Evolutionary conservation across 2,797 vertebrate genomes (phyloP).

Genomic region (Hipposideros larvatus): DNA sequence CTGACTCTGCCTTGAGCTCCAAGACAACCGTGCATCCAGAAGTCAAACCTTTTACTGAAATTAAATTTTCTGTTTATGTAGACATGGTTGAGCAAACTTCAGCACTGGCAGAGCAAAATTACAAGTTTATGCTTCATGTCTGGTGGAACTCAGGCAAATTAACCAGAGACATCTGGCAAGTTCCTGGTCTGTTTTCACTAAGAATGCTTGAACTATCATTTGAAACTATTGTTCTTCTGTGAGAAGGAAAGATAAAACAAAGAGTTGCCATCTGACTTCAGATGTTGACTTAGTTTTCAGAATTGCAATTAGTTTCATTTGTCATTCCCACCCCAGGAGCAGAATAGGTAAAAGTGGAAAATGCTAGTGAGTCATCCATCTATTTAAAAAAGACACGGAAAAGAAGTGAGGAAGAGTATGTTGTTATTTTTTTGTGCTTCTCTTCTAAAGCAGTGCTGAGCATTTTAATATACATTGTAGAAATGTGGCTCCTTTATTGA

Average conservation of each 20-base stretch:
- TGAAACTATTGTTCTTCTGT: constrained; percentile 75
- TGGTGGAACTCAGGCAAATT: constrained; percentile 72
- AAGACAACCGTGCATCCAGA: not conserved
- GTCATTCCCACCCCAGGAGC: constrained; percentile 52
- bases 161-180: constrained; percentile 81
- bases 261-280: constrained; percentile 68
- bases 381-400: constrained; percentile 1
- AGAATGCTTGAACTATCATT: constrained; percentile 69
- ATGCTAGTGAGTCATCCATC: constrained; percentile 62
- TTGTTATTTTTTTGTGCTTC: not conserved
- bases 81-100: constrained; percentile 62
- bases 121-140: constrained; percentile 31
- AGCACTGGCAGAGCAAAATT: constrained; percentile 60
- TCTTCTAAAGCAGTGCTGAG: not conserved
- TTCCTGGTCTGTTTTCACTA: constrained; percentile 42
- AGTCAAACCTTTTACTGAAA: constrained; percentile 56
- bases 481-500: not conserved
- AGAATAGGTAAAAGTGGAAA: constrained; percentile 74
- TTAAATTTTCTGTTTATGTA: constrained; percentile 60
- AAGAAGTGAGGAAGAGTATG: not conserved
- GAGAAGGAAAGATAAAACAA: constrained; percentile 70
- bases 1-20: not conserved
- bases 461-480: not conserved
- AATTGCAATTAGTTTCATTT: constrained; percentile 71
- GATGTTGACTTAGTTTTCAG: constrained; percentile 64